Conservation (phyloP, 2,797 vertebrate genomes). For the Danio albolineatus region DNA sequence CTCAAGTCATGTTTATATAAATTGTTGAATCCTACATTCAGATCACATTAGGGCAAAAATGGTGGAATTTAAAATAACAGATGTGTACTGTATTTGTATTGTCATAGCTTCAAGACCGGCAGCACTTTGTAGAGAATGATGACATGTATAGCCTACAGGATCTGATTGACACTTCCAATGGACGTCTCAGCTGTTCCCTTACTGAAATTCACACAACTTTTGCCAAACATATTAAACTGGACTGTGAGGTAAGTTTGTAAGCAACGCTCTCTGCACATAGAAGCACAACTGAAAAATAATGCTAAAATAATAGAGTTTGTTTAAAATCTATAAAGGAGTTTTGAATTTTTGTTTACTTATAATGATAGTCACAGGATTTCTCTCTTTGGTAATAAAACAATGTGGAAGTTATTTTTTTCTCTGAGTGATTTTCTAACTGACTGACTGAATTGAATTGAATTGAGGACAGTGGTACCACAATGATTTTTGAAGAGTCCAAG, state of each 20-base stretch:
- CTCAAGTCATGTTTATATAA: too few species aligned
- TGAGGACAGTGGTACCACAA: too few species aligned
- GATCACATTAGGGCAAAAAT: too few species aligned
- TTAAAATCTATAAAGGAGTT: background rate
- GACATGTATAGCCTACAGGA: constrained; percentile 99
- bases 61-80: too few species aligned
- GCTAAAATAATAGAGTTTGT: background rate
- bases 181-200: constrained; percentile 90
- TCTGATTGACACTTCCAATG: constrained; percentile 89
- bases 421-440: too few species aligned
- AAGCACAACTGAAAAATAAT: background rate
- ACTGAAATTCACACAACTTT: constrained; percentile 96
- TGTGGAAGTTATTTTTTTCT: too few species aligned
- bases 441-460: too few species aligned
- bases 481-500: too few species aligned
- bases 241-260: constrained; percentile 87
- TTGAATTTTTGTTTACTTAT: background rate
- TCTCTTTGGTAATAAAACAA: background rate
- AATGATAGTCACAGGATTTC: background rate
- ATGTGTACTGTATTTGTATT: background rate
- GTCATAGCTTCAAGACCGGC: constrained; percentile 91
- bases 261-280: constrained; percentile 16
- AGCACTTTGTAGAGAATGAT: constrained; percentile 98
- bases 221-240: constrained; percentile 98
- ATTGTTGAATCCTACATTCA: too few species aligned